These are phyloP conservation scores for Zaprionus obscuricornis DNA, from an alignment of 2,888 invertebrate species.

Conservation along the genomic window DNA sequence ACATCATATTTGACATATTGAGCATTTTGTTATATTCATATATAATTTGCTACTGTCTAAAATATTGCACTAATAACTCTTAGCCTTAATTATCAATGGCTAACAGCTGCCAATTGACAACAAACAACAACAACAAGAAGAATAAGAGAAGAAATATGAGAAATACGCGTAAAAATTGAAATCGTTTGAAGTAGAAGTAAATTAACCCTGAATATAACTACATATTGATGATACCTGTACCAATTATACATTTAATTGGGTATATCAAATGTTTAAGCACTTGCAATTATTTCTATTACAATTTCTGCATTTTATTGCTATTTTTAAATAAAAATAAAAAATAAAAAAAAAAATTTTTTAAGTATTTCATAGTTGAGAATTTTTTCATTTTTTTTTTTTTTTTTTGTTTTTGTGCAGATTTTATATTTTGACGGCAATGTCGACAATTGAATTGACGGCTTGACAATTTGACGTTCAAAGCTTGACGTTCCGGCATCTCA, in stretches of 20 bases:
- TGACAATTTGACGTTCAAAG: slow-evolving; percentile 23
- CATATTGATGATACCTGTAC: too few species aligned
- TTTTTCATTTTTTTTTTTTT: not conserved
- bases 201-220: too few species aligned
- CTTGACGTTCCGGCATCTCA: slow-evolving; percentile 10
- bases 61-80: slow-evolving; percentile 47
- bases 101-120: slow-evolving; percentile 31
- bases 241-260: too few species aligned
- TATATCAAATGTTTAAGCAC: too few species aligned
- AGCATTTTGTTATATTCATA: slow-evolving; percentile 57
- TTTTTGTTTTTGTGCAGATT: not conserved
- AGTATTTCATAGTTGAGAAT: slow-evolving; percentile 9
- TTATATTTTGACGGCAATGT: slow-evolving; percentile 11
- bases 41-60: slow-evolving; percentile 44
- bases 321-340: too few species aligned
- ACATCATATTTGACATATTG: slow-evolving; percentile 72
- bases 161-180: too few species aligned
- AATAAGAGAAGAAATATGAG: too few species aligned
- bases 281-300: too few species aligned
- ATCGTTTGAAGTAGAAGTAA: too few species aligned
- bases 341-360: too few species aligned
- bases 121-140: too few species aligned
- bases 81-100: slow-evolving; percentile 21
- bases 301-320: too few species aligned
- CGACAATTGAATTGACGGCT: slow-evolving; percentile 26